Evolutionary conservation across 2,113 vertebrate species (phyloP).

Genomic region (Willisornis vidua): DNA sequence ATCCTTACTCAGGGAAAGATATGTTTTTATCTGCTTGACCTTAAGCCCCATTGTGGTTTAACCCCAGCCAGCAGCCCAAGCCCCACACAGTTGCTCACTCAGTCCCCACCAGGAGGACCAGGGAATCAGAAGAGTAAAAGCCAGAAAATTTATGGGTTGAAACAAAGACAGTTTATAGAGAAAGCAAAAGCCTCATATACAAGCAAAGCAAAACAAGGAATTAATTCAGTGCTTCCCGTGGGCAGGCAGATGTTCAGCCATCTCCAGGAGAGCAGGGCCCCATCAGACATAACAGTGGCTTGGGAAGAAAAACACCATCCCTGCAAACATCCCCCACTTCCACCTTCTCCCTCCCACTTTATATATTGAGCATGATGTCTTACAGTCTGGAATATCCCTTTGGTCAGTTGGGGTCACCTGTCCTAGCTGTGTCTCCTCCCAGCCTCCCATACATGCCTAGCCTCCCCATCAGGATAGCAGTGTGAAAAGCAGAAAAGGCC

Average conservation of each 20-base stretch:
- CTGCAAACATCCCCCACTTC: not conserved
- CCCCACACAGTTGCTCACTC: not conserved
- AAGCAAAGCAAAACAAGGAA: not conserved
- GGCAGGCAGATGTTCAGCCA: not conserved
- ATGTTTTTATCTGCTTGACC: not conserved
- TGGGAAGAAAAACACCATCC: not conserved
- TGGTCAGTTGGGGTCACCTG: not conserved
- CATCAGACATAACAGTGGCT: rapidly evolving
- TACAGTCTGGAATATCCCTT: not conserved
- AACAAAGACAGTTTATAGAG: too few relatives aligned
- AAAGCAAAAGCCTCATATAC: not conserved
- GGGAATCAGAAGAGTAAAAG: not conserved
- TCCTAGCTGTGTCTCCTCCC: rapidly evolving
- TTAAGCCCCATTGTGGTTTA: not conserved
- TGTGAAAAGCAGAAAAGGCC: not conserved
- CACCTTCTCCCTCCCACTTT: not conserved
- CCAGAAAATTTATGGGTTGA: not conserved
- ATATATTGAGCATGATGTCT: rapidly evolving
- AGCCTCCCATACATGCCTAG: rapidly evolving
- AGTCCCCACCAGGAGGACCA: too few relatives aligned
- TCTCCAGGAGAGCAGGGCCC: not conserved
- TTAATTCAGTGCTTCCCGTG: not conserved
- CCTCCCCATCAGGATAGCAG: rapidly evolving
- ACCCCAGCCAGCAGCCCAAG: not conserved
- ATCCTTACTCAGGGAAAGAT: not conserved